phyloP scores from a whole-genome alignment of 2,113 vertebrate genomes.

The Phyllopteryx taeniolatus region DNA sequence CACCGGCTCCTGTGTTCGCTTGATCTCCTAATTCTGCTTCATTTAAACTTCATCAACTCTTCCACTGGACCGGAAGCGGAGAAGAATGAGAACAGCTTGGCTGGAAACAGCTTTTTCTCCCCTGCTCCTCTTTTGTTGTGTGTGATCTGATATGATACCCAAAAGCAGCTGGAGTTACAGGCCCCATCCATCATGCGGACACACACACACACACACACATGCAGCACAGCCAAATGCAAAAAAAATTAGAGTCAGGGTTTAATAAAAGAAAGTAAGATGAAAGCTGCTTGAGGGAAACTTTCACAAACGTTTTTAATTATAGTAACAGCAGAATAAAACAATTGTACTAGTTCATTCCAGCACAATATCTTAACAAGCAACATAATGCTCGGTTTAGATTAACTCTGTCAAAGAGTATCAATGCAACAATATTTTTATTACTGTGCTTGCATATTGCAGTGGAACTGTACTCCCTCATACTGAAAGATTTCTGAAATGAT shows the following conservation, averaged over 20 bases:
- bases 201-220: conserved; percentile 19
- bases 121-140: conserved; percentile 68
- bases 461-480: not conserved
- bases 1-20: conserved; percentile 74
- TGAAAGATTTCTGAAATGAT: not conserved
- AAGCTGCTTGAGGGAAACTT: conserved; percentile 1
- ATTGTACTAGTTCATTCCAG: not conserved
- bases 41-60: conserved; percentile 99
- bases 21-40: conserved; percentile 99
- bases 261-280: not conserved
- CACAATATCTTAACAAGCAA: not conserved
- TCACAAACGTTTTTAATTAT: not conserved
- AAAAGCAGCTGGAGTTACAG: conserved; percentile 52
- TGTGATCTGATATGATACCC: conserved; percentile 74
- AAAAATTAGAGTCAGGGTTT: not conserved
- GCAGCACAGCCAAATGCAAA: conserved; percentile 15
- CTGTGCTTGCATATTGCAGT: not conserved
- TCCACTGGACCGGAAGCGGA: conserved; percentile 98
- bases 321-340: not conserved
- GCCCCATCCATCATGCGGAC: conserved; percentile 25
- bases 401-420: not conserved
- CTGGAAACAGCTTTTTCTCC: conserved; percentile 64
- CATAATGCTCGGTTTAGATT: not conserved
- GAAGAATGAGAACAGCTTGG: conserved; percentile 79
- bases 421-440: not conserved